Evolutionary conservation across 1,140 invertebrate species (phyloP).

Genomic region (Lepidurus arcticus): DNA sequence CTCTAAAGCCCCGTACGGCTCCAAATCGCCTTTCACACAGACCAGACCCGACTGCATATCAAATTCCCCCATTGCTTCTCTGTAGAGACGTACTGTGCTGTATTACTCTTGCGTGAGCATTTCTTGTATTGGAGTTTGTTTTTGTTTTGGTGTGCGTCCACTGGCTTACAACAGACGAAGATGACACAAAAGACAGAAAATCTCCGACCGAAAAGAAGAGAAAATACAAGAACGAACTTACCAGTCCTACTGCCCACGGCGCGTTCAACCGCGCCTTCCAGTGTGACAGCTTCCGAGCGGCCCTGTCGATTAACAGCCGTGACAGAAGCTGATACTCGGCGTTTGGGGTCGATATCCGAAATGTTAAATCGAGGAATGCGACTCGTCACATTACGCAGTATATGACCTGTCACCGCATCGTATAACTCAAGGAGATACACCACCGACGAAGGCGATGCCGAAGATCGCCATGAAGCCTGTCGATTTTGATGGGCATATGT

Average conservation of each 20-base stretch:
- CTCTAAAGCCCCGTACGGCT: not conserved
- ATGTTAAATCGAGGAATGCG: slow-evolving; percentile 27
- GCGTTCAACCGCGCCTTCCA: slow-evolving; percentile 34
- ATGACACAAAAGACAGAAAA: not conserved
- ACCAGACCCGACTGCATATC: not conserved
- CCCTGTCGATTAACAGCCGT: slow-evolving; percentile 31
- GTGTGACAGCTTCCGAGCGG: slow-evolving; percentile 32
- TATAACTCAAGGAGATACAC: slow-evolving; percentile 30
- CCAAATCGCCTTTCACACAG: not conserved
- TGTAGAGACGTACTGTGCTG: not conserved
- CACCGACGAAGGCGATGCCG: not conserved
- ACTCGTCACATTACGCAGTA: slow-evolving; percentile 32
- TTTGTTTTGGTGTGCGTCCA: not conserved
- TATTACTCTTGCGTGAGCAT: not conserved
- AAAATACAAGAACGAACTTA: slow-evolving; percentile 19
- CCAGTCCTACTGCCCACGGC: slow-evolving; percentile 33
- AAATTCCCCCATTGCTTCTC: not conserved
- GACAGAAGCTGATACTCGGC: slow-evolving; percentile 29
- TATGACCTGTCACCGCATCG: slow-evolving; percentile 28
- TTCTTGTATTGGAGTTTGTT: not conserved
- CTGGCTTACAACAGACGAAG: slow-evolving; percentile 9
- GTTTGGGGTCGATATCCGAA: slow-evolving; percentile 29
- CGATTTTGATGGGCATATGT: not conserved
- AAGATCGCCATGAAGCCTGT: not conserved
- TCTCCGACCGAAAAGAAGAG: not conserved